Base-by-base conservation (phyloP, 2,888 invertebrate species). In the Cheilosia grossa region DNA sequence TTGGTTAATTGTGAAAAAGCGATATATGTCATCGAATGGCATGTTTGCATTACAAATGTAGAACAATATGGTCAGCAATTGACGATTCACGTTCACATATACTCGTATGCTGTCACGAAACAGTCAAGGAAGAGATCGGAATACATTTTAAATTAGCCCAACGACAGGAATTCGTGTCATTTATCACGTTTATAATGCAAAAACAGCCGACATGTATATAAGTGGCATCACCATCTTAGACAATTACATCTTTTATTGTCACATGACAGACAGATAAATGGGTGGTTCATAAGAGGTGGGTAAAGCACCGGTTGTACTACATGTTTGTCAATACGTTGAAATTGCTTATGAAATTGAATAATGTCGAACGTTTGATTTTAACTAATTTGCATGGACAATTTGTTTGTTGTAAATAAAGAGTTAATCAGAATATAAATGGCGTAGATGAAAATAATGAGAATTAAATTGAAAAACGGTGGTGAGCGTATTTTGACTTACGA, bases 11-110 rank as follows among this genome's bases (percentile, higher is more conserved):
- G 42, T 27, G 10, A 27, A 61, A 27, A 30, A 10, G 15, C 7
- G 7, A 63, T 44, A 19, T 15, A 63, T 74, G 53, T 73, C 73
- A 74, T 44, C 47, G 33, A 56, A 15, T 61, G 19, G 53, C 42
- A 44, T 63, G 30, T 44, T 63, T 63, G 44, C 44, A 44, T 44
- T 44, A 17, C 33, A 61, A 51, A 30, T n/a, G 40, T n/a, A 42
- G n/a, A 61, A 27, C 15, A 17, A 37, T 59, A 21, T 21, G 21
- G 33, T 21, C 1, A n/a, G 56, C 56, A 59, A 54, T 75, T 42
- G 37, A 58, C 24, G 49, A 42, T 15, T 15, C 17, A 49, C 58
- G 42, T 59, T 30, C 13, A n/a, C 15, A 30, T 4, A 40, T 27
- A 30, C 21, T 21, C 21, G 24, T 9, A 30, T 9, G 30, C 58